Base-by-base conservation (phyloP, 2,888 invertebrate species). In the Isotomurus palustris region DNA sequence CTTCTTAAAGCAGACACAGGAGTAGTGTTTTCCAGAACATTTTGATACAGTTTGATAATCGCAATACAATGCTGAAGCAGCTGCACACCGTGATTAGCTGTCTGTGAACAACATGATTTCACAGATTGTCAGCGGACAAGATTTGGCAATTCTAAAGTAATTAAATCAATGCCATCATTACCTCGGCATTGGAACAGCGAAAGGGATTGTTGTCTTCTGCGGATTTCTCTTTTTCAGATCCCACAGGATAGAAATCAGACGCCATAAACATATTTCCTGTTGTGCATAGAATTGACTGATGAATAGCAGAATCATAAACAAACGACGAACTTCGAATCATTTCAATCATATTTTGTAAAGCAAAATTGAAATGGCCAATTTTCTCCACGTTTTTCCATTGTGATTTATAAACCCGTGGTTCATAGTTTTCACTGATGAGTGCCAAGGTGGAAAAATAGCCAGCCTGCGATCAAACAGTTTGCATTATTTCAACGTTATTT, bases 21-120 rank as follows among this genome's bases (percentile, higher is more conserved):
- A 48, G 38, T 59, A 22, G 81, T 73, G 73, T 88, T 88, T 70
- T 88, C 87, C 62, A 88, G 81, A 66, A 89, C 81, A 74, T 88
- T 87, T 53, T 84, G 83, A 71, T 86, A 81, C 24, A 88, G 82
- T 73, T 88, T 88, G 56, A 90, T 74, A 71, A 88, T 76, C 71
- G 84, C 84, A 43, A 86, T 73, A 0, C 86, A 79, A 52, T 89
- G 85, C 58, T 78, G 79, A 10, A 88, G 75, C 54, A 86, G 81
- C 52, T 82, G 79, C 67, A 88, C 86, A 3, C 84, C 81, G 14
- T 82, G 71, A 22, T 73, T 77, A 47, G 81, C 79, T 59, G 84
- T 67, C 62, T 75, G 25, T 14, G 32, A 10, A 25, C 68, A 29
- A 58, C 60, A 17, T 4, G 38, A 17, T 17, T 17, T 17, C 32